Percentiles rank a stretch among this genome's conserved stretches.
These are phyloP conservation scores for Rhingia campestris DNA, from an alignment of 2,888 invertebrate genomes.

Conservation along the genomic window DNA sequence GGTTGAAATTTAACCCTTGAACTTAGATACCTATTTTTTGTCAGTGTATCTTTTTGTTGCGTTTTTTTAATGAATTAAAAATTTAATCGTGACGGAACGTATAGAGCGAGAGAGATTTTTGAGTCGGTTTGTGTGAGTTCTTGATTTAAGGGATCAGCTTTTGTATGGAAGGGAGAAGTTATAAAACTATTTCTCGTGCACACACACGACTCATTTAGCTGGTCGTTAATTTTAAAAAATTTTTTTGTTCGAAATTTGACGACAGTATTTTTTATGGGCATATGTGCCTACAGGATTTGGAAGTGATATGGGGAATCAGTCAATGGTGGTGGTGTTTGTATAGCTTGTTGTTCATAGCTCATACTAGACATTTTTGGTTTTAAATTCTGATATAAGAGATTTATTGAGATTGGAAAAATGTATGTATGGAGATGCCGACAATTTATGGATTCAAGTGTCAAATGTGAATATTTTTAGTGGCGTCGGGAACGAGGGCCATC, in stretches of 20 bases:
- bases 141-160: slow-evolving; percentile 63
- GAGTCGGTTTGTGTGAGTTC: slow-evolving; percentile 36
- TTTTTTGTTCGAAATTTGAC: slow-evolving; percentile 31
- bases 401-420: slow-evolving; percentile 48
- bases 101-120: slow-evolving; percentile 43
- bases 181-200: slow-evolving; percentile 35
- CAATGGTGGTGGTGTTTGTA: slow-evolving; percentile 27
- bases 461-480: slow-evolving; percentile 38
- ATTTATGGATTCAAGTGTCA: slow-evolving; percentile 54
- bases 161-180: slow-evolving; percentile 21
- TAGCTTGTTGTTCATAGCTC: slow-evolving; percentile 38
- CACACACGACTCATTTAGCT: slow-evolving; percentile 56
- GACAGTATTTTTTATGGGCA: slow-evolving; percentile 15
- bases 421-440: slow-evolving; percentile 14
- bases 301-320: slow-evolving; percentile 31
- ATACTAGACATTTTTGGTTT: slow-evolving; percentile 38
- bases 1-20: slow-evolving; percentile 72
- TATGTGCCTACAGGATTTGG: not conserved
- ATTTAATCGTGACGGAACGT: slow-evolving; percentile 62
- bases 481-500: slow-evolving; percentile 42
- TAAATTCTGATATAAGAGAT: slow-evolving; percentile 59
- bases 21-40: slow-evolving; percentile 38
- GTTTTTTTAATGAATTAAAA: slow-evolving; percentile 67
- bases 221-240: slow-evolving; percentile 63
- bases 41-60: too few relatives aligned